These are phyloP conservation scores for Pegoplata infirma DNA, from an alignment of 2,888 invertebrate genomes.

Conservation along the genomic window DNA sequence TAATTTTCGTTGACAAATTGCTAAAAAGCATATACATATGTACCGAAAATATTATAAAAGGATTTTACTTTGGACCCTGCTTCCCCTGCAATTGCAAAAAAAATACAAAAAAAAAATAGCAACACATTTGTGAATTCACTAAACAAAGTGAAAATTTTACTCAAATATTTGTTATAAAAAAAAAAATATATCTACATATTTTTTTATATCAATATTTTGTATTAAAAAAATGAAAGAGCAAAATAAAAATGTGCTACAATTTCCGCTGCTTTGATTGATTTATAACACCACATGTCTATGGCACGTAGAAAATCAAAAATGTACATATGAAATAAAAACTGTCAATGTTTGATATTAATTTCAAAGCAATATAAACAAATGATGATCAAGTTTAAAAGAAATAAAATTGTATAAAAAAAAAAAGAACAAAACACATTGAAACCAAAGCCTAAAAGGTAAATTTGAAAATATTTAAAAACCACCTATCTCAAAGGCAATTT, in stretches of 20 bases:
- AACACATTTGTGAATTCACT: not conserved
- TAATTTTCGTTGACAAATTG: slow-evolving; percentile 41
- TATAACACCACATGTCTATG: slow-evolving; percentile 21
- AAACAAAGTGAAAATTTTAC: no score
- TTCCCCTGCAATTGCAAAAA: not conserved
- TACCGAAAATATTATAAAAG: not conserved
- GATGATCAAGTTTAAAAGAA: no score
- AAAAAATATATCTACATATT: no score
- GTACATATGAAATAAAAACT: slow-evolving; percentile 28
- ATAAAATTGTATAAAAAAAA: no score
- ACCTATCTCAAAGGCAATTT: no score
- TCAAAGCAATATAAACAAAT: slow-evolving; percentile 57
- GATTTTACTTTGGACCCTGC: not conserved
- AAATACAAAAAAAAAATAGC: no score
- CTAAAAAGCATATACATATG: slow-evolving; percentile 20
- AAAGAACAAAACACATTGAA: no score
- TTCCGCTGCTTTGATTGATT: slow-evolving; percentile 54
- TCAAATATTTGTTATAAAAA: no score
- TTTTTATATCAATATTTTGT: no score
- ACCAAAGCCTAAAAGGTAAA: no score
- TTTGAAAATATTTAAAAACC: no score
- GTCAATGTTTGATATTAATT: slow-evolving; percentile 58
- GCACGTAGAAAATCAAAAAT: not conserved
- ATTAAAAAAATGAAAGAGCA: no score
- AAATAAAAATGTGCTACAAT: slow-evolving; percentile 23